Evolutionary conservation across 2,888 invertebrate genomes (phyloP).

Genomic region (Zaprionus lineosus): DNA sequence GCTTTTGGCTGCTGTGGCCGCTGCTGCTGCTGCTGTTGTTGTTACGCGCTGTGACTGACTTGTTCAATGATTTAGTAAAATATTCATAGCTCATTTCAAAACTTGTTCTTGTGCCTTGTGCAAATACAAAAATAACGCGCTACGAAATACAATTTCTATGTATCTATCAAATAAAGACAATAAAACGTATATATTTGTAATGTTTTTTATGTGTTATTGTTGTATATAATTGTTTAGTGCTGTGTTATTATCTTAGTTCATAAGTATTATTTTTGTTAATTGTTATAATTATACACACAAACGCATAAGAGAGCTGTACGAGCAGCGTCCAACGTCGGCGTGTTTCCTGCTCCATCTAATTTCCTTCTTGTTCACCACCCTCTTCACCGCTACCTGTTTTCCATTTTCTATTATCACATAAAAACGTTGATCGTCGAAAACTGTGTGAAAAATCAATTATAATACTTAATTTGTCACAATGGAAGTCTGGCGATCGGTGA

Average conservation of each 20-base stretch:
- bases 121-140: constrained; percentile 52
- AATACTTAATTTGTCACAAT: constrained; percentile 38
- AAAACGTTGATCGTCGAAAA: no score
- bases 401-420: constrained; percentile 4
- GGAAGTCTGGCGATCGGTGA: constrained; percentile 73
- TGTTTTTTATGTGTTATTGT: constrained; percentile 30
- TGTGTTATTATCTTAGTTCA: constrained; percentile 31
- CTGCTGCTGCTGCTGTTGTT: constrained; percentile 46
- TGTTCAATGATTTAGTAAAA: constrained; percentile 67
- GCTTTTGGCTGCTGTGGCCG: constrained; percentile 27
- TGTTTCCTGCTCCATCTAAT: constrained; percentile 6
- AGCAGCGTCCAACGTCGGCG: constrained; percentile 21
- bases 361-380: neutral
- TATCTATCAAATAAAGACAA: constrained; percentile 48
- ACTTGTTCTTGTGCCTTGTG: constrained; percentile 62
- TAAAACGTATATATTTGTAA: constrained; percentile 23
- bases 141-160: constrained; percentile 46
- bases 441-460: constrained; percentile 2
- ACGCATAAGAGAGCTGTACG: constrained; percentile 3
- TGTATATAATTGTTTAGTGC: constrained; percentile 35
- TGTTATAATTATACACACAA: constrained; percentile 48
- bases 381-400: neutral
- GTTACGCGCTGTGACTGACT: constrained; percentile 66
- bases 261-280: constrained; percentile 46
- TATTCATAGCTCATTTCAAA: constrained; percentile 69